Conservation (phyloP, 2,797 vertebrate species). For the Pseudopleuronectes americanus region DNA sequence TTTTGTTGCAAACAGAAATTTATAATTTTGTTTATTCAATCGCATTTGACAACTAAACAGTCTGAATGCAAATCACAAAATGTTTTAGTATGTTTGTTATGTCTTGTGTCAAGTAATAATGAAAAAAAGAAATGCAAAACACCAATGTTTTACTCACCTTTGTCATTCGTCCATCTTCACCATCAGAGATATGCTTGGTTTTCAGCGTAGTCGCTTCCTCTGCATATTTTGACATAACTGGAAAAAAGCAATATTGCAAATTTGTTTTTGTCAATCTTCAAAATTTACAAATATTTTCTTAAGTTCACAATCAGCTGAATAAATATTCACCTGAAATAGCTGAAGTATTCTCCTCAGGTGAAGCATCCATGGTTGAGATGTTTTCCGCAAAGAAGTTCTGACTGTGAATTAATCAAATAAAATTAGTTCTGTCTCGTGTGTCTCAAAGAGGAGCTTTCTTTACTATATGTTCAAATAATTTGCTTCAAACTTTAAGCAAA, state of each 20-base stretch:
- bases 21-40: neutral
- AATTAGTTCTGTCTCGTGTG: neutral
- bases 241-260: constrained; percentile 25
- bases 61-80: neutral
- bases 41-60: neutral
- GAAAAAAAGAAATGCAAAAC: no score
- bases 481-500: no score
- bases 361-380: constrained; percentile 36
- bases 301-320: neutral
- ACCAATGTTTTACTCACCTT: constrained; percentile 59
- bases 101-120: neutral
- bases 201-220: constrained; percentile 18
- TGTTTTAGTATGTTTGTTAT: neutral
- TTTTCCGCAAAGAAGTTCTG: constrained; percentile 59
- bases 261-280: neutral
- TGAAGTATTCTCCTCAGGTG: constrained; percentile 39
- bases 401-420: constrained; percentile 60
- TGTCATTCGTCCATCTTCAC: constrained; percentile 47
- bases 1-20: neutral
- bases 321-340: constrained; percentile 60
- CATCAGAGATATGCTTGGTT: constrained; percentile 21
- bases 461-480: no score
- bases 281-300: neutral
- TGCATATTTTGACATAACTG: constrained; percentile 48
- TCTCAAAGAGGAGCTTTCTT: neutral